A percentile compares a stretch with the other conserved stretches of the same genome.
Conservation (phyloP, 2,888 invertebrate species). For the Eristalinus sepulchralis region DNA sequence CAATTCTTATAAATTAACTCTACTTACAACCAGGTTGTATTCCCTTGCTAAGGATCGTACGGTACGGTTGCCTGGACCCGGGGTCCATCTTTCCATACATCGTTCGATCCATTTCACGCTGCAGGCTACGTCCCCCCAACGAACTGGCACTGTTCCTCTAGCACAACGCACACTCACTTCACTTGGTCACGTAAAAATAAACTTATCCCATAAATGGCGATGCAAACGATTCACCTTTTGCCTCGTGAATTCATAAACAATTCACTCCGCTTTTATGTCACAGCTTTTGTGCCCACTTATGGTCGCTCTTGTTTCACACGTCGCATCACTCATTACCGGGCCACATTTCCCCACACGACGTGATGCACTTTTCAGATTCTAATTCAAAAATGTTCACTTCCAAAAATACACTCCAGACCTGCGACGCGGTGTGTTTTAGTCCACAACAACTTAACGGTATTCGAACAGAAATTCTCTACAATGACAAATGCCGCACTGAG, state of each 20-base stretch:
- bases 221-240: not conserved
- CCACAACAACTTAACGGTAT: not conserved
- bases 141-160: not conserved
- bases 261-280: not conserved
- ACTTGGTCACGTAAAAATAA: not conserved
- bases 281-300: not conserved
- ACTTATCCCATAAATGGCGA: not conserved
- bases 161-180: not conserved
- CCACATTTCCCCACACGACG: not conserved
- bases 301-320: constrained; percentile 17
- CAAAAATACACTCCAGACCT: constrained; percentile 31
- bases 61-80: constrained; percentile 92
- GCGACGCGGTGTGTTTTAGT: constrained; percentile 20
- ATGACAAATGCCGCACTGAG: constrained; percentile 37
- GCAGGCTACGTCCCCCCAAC: not conserved
- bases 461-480: not conserved
- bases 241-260: not conserved
- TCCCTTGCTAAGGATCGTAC: constrained; percentile 91
- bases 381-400: constrained; percentile 5
- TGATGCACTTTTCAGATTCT: constrained; percentile 18
- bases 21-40: constrained; percentile 93
- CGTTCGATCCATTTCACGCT: constrained; percentile 88
- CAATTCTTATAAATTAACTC: constrained; percentile 4
- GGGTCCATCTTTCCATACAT: constrained; percentile 95
- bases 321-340: constrained; percentile 16